These are phyloP conservation scores for Pinctada fucata DNA, from an alignment of 2,888 invertebrate species.

Conservation along the genomic window DNA sequence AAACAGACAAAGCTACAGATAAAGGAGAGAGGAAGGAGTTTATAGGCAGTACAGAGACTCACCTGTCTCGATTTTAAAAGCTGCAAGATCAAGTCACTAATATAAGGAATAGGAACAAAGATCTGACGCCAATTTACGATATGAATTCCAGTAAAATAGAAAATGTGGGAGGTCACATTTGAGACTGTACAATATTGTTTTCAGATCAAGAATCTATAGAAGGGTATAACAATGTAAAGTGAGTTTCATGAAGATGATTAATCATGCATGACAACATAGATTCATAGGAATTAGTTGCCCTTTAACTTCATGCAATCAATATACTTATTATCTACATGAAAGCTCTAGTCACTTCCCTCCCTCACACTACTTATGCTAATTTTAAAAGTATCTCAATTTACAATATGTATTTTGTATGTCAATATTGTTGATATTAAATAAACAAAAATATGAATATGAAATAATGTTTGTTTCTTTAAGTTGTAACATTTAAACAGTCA, in stretches of 20 bases:
- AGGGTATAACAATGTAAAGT: not conserved
- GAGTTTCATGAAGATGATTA: not conserved
- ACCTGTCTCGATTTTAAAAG: conserved; percentile 23
- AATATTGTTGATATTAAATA: too few relatives aligned
- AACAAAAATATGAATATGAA: too few relatives aligned
- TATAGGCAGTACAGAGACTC: conserved; percentile 3
- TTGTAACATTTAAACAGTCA: too few relatives aligned
- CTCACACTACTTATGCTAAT: not conserved
- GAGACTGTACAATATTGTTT: too few relatives aligned
- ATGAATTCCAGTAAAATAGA: not conserved
- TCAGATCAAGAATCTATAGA: not conserved
- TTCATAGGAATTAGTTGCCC: conserved; percentile 2
- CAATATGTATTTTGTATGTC: too few relatives aligned
- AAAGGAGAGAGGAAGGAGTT: not conserved
- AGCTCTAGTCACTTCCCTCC: not conserved
- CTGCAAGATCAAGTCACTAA: conserved; percentile 18
- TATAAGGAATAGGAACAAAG: not conserved
- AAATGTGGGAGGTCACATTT: not conserved
- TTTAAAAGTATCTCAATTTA: not conserved
- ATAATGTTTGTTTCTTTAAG: too few relatives aligned
- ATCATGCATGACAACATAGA: not conserved
- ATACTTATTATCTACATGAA: not conserved
- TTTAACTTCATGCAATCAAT: not conserved
- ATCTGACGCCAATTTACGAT: not conserved
- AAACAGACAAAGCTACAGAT: too few relatives aligned